Evolutionary conservation across 2,797 vertebrate genomes (phyloP).

Genomic region (Eospalax fontanierii): DNA sequence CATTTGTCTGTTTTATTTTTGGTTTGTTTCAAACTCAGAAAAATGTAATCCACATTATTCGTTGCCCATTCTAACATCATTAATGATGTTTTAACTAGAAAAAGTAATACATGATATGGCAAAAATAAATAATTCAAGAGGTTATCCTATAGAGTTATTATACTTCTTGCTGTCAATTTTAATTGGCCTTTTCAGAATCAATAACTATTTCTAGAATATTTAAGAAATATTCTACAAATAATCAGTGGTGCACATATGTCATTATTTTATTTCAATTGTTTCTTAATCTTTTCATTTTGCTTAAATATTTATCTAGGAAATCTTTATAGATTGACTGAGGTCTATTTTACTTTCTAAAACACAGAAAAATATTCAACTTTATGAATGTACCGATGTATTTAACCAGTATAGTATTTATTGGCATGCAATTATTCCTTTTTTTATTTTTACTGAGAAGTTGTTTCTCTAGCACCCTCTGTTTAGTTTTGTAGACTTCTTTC

Average conservation of each 20-base stretch:
- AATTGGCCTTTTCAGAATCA: conserved; percentile 19
- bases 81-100: conserved; percentile 50
- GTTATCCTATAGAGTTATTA: background rate
- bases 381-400: background rate
- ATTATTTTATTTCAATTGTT: conserved; percentile 21
- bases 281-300: conserved; percentile 4
- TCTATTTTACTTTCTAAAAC: background rate
- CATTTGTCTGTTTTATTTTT: conserved; percentile 34
- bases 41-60: background rate
- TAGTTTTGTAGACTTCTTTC: background rate
- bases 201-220: background rate
- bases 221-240: conserved; percentile 48
- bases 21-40: conserved; percentile 34
- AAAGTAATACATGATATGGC: background rate
- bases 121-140: conserved; percentile 41
- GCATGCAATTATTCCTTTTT: background rate
- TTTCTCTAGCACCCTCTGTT: background rate
- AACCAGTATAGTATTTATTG: background rate
- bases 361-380: conserved; percentile 29
- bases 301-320: background rate
- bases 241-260: background rate
- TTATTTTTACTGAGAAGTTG: conserved; percentile 13
- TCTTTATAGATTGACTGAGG: background rate
- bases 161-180: background rate
- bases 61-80: background rate